Evolutionary conservation across 2,888 invertebrate species (phyloP).

Genomic region (Iphiclides podalirius): DNA sequence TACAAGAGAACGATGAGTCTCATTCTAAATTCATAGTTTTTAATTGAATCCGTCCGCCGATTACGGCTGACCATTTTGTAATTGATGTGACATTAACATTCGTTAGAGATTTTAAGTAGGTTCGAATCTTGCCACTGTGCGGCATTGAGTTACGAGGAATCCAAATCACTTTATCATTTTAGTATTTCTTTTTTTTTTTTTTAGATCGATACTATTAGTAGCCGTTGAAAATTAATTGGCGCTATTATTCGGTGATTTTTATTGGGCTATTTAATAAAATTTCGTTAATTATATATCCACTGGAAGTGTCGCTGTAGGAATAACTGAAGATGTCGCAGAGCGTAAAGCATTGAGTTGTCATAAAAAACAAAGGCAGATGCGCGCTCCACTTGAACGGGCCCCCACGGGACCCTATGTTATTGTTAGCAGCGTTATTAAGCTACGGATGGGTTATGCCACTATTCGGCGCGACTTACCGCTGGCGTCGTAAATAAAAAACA

Average conservation of each 20-base stretch:
- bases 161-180: not conserved
- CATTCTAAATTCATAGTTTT: slow-evolving; percentile 22
- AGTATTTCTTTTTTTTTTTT: too few relatives aligned
- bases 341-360: not conserved
- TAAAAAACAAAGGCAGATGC: slow-evolving; percentile 32
- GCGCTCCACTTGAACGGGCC: slow-evolving; percentile 46
- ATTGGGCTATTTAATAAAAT: too few relatives aligned
- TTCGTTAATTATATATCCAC: too few relatives aligned
- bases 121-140: slow-evolving; percentile 7
- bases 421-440: slow-evolving; percentile 36
- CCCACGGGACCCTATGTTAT: slow-evolving; percentile 36
- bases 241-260: not conserved
- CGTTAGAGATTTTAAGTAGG: slow-evolving; percentile 11
- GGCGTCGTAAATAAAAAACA: slow-evolving; percentile 62
- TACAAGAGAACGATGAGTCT: slow-evolving; percentile 3
- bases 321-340: too few relatives aligned
- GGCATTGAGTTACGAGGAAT: not conserved
- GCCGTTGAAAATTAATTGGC: not conserved
- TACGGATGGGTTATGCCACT: slow-evolving; percentile 46
- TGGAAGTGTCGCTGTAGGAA: too few relatives aligned
- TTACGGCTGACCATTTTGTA: slow-evolving; percentile 10
- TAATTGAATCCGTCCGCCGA: slow-evolving; percentile 21
- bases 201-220: not conserved
- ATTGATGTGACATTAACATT: slow-evolving; percentile 22
- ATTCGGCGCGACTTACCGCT: slow-evolving; percentile 48